phyloP scores from a whole-genome alignment of 2,888 invertebrate species.

The Ashinkailepas kermadecensis region DNA sequence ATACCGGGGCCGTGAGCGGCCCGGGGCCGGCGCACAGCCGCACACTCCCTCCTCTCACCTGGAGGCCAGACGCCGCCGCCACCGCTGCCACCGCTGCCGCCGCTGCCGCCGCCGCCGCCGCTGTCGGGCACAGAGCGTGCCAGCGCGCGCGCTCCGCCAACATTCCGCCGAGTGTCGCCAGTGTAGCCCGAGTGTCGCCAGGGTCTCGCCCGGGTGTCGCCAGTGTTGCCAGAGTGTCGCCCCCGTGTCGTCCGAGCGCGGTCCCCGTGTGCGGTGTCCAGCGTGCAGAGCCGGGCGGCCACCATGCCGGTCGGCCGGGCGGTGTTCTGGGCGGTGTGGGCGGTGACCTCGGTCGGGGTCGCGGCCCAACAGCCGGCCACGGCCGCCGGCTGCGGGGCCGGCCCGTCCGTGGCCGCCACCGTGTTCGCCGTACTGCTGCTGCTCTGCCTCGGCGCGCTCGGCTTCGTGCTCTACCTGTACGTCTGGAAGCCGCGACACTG shows the following conservation, averaged over 20 bases:
- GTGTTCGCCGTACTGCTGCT: conserved; percentile 14
- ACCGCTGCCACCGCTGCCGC: too few relatives aligned
- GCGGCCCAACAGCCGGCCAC: neutral
- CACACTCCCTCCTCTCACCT: too few relatives aligned
- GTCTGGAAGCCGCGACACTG: neutral
- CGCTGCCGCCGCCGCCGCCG: neutral
- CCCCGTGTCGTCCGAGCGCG: neutral
- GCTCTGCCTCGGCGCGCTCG: neutral
- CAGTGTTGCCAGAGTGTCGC: too few relatives aligned
- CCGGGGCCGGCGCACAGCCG: too few relatives aligned
- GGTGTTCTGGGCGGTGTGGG: neutral
- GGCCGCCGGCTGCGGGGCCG: neutral
- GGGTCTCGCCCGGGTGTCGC: too few relatives aligned
- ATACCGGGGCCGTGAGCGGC: too few relatives aligned
- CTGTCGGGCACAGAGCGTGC: too few relatives aligned
- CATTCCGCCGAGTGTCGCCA: too few relatives aligned
- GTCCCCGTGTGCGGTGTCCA: neutral
- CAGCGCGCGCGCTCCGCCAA: too few relatives aligned
- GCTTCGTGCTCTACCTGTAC: neutral
- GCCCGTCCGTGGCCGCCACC: conserved; percentile 2
- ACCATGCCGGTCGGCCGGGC: neutral
- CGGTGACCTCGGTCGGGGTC: neutral
- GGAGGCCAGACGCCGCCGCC: neutral
- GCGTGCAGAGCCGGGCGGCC: neutral
- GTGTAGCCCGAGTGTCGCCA: too few relatives aligned